phyloP scores from a whole-genome alignment of 2,797 vertebrate genomes.

The Lagocephalus sceleratus region DNA sequence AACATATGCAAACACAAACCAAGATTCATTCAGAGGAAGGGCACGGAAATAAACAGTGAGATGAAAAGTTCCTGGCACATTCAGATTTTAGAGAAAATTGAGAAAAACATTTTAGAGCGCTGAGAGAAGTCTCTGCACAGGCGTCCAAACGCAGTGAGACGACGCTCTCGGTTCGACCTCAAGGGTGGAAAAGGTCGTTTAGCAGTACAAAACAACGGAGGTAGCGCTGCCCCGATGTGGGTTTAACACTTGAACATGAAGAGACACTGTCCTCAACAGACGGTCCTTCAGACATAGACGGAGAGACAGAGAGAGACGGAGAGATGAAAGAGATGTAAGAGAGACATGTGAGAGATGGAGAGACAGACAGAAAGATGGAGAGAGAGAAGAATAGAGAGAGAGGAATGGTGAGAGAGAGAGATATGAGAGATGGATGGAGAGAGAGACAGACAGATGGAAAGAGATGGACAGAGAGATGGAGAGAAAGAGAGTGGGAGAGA shows the following conservation, averaged over 20 bases:
- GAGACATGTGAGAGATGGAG: constrained; percentile 2
- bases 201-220: constrained; percentile 14
- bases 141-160: constrained; percentile 25
- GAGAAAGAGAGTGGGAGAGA: too few species aligned
- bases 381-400: too few species aligned
- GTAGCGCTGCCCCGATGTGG: too few species aligned
- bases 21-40: not conserved
- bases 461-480: too few species aligned
- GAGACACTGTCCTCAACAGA: constrained; percentile 37
- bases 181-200: not conserved
- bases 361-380: too few species aligned
- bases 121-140: constrained; percentile 11
- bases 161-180: constrained; percentile 23
- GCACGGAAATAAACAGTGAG: not conserved
- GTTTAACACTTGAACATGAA: too few species aligned
- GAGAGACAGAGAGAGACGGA: constrained; percentile 48
- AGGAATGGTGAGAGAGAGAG: too few species aligned
- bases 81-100: too few species aligned
- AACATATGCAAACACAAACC: not conserved
- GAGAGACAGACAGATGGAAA: too few species aligned
- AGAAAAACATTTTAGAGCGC: not conserved
- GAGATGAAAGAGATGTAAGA: constrained; percentile 35
- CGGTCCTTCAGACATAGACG: constrained; percentile 54
- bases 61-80: not conserved
- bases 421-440: too few species aligned